Evolutionary conservation across 2,113 vertebrate species (phyloP).

Genomic region (Pseudolaguvia tuberculata): DNA sequence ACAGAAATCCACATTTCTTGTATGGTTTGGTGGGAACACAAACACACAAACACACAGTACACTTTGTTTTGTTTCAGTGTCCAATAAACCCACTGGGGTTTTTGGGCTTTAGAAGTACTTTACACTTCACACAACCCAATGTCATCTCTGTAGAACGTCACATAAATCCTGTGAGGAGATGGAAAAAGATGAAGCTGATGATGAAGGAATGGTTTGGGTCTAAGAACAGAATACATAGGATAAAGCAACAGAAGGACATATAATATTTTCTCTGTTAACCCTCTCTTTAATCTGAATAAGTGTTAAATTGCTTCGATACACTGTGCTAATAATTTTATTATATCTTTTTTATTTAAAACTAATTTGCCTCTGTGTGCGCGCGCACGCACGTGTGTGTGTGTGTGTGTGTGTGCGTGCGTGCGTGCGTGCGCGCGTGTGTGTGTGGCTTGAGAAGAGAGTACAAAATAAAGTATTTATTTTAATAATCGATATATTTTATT

Average conservation of each 20-base stretch:
- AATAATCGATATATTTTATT: no score
- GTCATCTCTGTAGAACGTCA: constrained; percentile 23
- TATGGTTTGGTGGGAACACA: not conserved
- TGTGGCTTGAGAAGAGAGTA: no score
- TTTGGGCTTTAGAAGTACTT: constrained; percentile 18
- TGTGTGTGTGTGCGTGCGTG: no score
- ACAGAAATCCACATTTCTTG: not conserved
- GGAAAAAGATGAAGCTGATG: constrained; percentile 21
- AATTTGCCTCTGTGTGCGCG: no score
- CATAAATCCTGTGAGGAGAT: constrained; percentile 24
- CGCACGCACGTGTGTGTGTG: no score
- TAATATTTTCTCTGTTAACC: no score
- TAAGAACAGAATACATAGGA: not conserved
- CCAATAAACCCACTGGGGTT: constrained; percentile 17
- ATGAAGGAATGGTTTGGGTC: constrained; percentile 16
- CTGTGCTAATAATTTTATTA: no score
- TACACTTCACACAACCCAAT: not conserved
- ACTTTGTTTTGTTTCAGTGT: constrained; percentile 9
- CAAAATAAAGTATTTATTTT: no score
- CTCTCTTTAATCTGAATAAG: not conserved
- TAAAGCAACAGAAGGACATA: constrained; percentile 30
- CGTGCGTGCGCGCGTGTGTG: no score
- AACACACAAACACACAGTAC: not conserved
- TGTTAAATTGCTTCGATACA: not conserved
- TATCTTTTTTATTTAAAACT: no score